Base-by-base conservation (phyloP, 2,797 vertebrate genomes). In the Brotula barbata region DNA sequence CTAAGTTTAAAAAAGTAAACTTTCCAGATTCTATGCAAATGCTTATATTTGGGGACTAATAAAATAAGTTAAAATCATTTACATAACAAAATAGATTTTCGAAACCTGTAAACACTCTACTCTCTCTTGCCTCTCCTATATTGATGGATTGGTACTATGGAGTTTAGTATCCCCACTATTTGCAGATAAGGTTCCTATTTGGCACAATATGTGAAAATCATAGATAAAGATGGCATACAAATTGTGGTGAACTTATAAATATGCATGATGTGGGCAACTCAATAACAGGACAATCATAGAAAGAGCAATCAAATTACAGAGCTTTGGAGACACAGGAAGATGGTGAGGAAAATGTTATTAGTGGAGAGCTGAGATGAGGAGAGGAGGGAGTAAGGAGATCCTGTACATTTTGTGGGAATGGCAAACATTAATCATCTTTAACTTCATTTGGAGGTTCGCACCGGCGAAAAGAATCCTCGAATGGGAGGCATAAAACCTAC, bases 291-390 rank as follows among this genome's bases (percentile, higher is more conserved):
- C 79, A 83, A 85, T 86, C 87, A 80, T 68, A 76, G 77, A 48
- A 75, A 77, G 78, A 86, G 87, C 85, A 91, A 92, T 91, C 71
- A 85, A 86, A 91, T 91, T 92, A 91, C 64, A 57, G 74, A 54
- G 68, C 72, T 75, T 55, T 58, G 74, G 73, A 88, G 85, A 87
- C 75, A 80, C 77, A 82, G 76, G 75, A 70, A 78, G 85, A 83
- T 80, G 82, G 83, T 71, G 81, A 80, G 72, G 86, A 83, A 91
- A 92, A 92, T 88, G 83, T 64, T 87, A 91, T 92, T 92, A 92
- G 84, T 57, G 73, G 67, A 80, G 78, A 85, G 83, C 78, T 84
- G 81, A 81, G 81, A 86, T 73, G 81, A 80, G 79, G 69, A 71
- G 71, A 79, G 61, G 63, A 63, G 71, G 75, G 74, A 75, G 81